Evolutionary conservation across 2,113 vertebrate species (phyloP), one percentile per base, ranked within the genome.

Genomic region (Circaetus cinerascens): DNA sequence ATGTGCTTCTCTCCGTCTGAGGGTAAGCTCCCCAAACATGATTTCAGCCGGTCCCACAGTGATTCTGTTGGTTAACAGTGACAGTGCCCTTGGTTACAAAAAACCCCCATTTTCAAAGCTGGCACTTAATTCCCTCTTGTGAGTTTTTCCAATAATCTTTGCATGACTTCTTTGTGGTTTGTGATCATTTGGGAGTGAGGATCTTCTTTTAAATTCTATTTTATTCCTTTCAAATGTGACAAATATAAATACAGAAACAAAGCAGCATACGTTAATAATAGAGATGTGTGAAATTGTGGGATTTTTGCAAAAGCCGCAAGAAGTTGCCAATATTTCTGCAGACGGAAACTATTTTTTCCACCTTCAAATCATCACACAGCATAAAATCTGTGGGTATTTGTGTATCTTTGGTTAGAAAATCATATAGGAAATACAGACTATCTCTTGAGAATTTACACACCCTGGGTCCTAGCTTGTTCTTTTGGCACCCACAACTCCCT

Each of bases 241-340:
- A 97, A 97, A 96, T 97, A 98, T 91, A 98, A 98, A 98, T 97
- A 97, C 2, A 46, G 94, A 97, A 97, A 97, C 97, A 98, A 97
- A 98, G 94, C 96, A 90, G 85, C 85, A 50, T 94, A 90, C 14
- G 13, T 97, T 97, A 97, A 96, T 97, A 96, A 97, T 86, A 97
- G 94, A 78, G 41, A 69, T 50, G 71, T 91, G 84, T 79, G 86
- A 95, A 95, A 85, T 38, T 53, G n/a, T 51, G 66, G 38, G 45
- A 38, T 89, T 94, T 95, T 94, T 90, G 71, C 51, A 76, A 82
- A 86, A 91, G 41, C 69, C 5, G 12, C 94, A 73, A 83, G 56
- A 93, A 95, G 69, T 91, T 82, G 84, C 77, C 87, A 82, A 4
- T 93, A 79, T 85, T 94, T 94, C 73, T 91, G 71, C 93, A 93